Evolutionary conservation across 2,888 invertebrate species (phyloP), one percentile per base, ranked within the genome.

Genomic region (Tetranychus truncatus): DNA sequence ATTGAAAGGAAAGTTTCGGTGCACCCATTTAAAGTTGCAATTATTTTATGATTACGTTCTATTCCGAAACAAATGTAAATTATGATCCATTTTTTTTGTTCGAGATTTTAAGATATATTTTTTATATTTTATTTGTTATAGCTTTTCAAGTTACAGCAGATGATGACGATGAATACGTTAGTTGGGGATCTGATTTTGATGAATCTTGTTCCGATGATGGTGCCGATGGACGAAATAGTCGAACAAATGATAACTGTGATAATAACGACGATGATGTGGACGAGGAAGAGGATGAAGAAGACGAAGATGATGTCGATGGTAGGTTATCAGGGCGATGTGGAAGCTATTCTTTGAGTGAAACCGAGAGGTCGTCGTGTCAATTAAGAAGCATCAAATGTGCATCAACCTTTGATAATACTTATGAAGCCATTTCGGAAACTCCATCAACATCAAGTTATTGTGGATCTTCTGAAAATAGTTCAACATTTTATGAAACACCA

Each of bases 111-210:
- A 34, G 34, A 34, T 34, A 34, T 34, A 34, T 34, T 4, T 24
- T 34, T 34, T 34, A 34, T 34, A 34, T 34, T 34, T 34, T 5
- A 34, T 34, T 34, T 34, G 34, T 0, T 34, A 55, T 15, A 55
- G 55, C 55, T 55, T 55, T 15, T 55, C 55, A 55, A 15, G 55
- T 55, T 15, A 55, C 55, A 55, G 15, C 55, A 15, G 55, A 55
- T 66, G 55, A 65, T 11, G 73, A 73, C 65, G 73, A 73, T 24
- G 73, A 55, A 21, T 21, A 73, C 21, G 21, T 34, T n/a, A 73
- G 73, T 55, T 73, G 73, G 73, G 73, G 73, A 11, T 73, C 73
- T 21, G 73, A 73, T 55, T 73, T 73, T 24, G 73, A 73, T 66
- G 55, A 55, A 11, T n/a, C n/a, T 72, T n/a, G n/a, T 11, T 34